phyloP scores from a whole-genome alignment of 2,113 vertebrate genomes.

The Spermophilus dauricus region DNA sequence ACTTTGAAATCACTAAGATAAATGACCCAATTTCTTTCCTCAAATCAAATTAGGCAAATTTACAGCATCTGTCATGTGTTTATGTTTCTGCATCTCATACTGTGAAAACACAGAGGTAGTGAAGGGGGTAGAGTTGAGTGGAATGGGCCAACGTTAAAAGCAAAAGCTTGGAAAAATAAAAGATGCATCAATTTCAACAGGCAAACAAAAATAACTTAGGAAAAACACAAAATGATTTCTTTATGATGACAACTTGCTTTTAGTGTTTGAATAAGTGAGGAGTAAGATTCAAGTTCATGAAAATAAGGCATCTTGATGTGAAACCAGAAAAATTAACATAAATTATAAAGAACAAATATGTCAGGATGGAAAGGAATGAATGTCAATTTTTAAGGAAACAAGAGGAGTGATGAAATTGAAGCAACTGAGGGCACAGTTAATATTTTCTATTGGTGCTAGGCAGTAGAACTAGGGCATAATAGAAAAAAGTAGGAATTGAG shows the following conservation, averaged over 20 bases:
- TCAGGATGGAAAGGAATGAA: neutral
- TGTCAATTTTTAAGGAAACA: neutral
- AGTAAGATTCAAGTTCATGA: neutral
- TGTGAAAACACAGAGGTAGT: neutral
- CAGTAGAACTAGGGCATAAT: neutral
- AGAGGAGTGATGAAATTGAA: neutral
- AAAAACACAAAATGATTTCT: neutral
- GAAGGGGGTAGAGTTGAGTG: too few species aligned
- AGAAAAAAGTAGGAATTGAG: neutral
- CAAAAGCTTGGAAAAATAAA: neutral
- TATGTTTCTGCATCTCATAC: neutral
- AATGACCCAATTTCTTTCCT: conserved; percentile 59
- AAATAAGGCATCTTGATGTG: neutral
- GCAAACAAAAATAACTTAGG: conserved; percentile 22
- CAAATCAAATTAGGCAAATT: conserved; percentile 77
- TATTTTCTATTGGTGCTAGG: neutral
- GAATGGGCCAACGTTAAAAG: neutral
- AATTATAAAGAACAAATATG: neutral
- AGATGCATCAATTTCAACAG: neutral
- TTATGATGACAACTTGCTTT: neutral
- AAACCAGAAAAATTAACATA: conserved; percentile 17
- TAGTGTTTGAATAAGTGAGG: neutral
- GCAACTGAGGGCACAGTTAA: neutral
- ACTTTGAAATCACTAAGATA: conserved; percentile 67
- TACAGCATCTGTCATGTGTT: conserved; percentile 58